Percentiles rank a stretch among this genome's conserved stretches.
phyloP scores from a whole-genome alignment of 2,888 invertebrate species.

The Agrochola lota region DNA sequence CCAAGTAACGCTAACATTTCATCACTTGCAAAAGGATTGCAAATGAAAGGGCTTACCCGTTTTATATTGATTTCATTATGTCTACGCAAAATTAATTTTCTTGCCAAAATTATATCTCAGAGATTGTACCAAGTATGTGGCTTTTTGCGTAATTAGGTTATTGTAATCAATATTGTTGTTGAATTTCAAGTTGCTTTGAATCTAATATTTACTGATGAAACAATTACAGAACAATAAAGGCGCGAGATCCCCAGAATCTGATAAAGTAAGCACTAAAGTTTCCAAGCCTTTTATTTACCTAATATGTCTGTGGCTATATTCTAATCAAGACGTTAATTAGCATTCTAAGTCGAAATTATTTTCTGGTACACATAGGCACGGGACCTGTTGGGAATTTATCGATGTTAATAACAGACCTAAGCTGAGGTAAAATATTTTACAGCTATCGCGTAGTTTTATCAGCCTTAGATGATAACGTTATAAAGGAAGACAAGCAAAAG shows the following conservation, averaged over 20 bases:
- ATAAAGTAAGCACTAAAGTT: slow-evolving; percentile 24
- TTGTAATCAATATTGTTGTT: slow-evolving; percentile 46
- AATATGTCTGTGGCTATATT: slow-evolving; percentile 2
- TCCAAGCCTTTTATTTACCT: slow-evolving; percentile 20
- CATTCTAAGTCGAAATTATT: slow-evolving; percentile 2
- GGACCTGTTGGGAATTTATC: background rate
- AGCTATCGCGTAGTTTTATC: background rate
- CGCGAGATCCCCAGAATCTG: background rate
- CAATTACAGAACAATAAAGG: slow-evolving; percentile 36
- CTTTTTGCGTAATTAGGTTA: slow-evolving; percentile 44
- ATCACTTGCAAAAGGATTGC: slow-evolving; percentile 41
- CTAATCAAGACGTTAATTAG: slow-evolving; percentile 13
- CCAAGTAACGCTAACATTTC: slow-evolving; percentile 40
- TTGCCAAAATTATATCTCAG: slow-evolving; percentile 33
- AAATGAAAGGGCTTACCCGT: slow-evolving; percentile 40
- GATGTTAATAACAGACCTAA: background rate
- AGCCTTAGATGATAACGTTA: background rate
- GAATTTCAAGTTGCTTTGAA: slow-evolving; percentile 28
- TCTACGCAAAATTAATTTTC: slow-evolving; percentile 43
- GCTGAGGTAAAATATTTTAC: background rate
- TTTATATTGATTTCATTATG: slow-evolving; percentile 42
- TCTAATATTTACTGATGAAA: slow-evolving; percentile 31
- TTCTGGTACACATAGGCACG: background rate
- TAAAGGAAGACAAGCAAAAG: too few species aligned
- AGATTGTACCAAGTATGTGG: slow-evolving; percentile 13